Conservation (phyloP, 2,888 invertebrate genomes). For the Hirudinaria manillensis region DNA sequence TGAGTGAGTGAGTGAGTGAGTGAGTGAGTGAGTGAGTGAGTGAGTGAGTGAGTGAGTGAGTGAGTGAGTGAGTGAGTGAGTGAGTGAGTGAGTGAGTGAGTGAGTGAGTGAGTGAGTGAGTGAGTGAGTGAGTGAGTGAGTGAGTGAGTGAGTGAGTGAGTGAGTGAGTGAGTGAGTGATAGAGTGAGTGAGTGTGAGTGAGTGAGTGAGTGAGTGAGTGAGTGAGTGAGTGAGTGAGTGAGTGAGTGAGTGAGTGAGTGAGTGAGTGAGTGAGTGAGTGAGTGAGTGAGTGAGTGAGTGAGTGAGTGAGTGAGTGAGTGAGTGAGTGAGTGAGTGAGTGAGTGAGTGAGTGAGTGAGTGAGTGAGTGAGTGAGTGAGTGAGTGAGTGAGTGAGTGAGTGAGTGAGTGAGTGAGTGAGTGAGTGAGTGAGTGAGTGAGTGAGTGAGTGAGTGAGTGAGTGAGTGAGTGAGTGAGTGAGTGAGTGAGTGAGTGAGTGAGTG, state of each 20-base stretch:
- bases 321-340: conserved; percentile 6
- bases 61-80: conserved; percentile 28
- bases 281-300: conserved; percentile 16
- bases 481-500: background rate
- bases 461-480: no score
- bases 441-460: no score
- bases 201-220: conserved; percentile 26
- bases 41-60: conserved; percentile 28
- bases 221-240: conserved; percentile 16
- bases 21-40: conserved; percentile 29
- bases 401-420: no score
- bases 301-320: conserved; percentile 16
- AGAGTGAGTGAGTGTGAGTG: conserved; percentile 35
- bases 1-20: conserved; percentile 27
- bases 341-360: conserved; percentile 20
- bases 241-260: conserved; percentile 16
- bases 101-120: conserved; percentile 32
- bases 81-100: conserved; percentile 21
- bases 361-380: no score
- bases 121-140: conserved; percentile 35
- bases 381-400: no score
- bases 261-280: conserved; percentile 16
- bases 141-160: conserved; percentile 35
- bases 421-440: no score
- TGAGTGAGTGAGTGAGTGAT: conserved; percentile 34